A percentile compares a stretch with the other conserved stretches of the same genome.
Conservation (phyloP, 2,113 vertebrate species). For the Serranochromis macrocephalus region DNA sequence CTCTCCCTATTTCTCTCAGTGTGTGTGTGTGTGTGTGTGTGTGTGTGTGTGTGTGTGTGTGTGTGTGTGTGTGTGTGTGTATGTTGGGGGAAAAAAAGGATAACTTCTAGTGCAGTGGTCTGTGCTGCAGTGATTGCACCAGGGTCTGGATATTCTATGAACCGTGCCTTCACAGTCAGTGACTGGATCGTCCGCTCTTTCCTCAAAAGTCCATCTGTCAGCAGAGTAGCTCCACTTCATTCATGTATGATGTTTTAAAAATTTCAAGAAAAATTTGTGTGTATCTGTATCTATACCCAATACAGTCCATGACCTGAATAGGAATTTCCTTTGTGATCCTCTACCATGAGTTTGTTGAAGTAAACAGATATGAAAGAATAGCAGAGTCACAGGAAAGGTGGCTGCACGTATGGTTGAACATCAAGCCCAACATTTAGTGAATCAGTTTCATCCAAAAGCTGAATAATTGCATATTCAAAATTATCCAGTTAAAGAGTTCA, state of each 20-base stretch:
- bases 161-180: not conserved
- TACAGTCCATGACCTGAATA: not conserved
- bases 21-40: not conserved
- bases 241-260: conserved; percentile 1
- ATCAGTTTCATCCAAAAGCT: not conserved
- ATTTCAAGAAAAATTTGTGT: not conserved
- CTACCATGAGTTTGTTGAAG: not conserved
- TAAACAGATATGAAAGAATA: not conserved
- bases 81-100: not conserved
- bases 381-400: not conserved
- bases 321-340: not conserved
- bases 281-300: not conserved
- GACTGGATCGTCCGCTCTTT: not conserved
- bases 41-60: not conserved
- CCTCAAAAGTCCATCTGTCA: not conserved
- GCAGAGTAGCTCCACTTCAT: not conserved
- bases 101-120: not conserved
- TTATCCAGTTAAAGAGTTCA: not conserved
- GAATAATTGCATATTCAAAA: not conserved
- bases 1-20: no score
- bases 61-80: not conserved
- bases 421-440: not conserved
- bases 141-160: not conserved
- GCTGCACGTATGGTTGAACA: not conserved
- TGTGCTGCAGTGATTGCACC: conserved; percentile 11